A percentile compares a stretch with the other conserved stretches of the same genome.
phyloP scores from a whole-genome alignment of 2,888 invertebrate species.

The Chelonus formosanus region DNA sequence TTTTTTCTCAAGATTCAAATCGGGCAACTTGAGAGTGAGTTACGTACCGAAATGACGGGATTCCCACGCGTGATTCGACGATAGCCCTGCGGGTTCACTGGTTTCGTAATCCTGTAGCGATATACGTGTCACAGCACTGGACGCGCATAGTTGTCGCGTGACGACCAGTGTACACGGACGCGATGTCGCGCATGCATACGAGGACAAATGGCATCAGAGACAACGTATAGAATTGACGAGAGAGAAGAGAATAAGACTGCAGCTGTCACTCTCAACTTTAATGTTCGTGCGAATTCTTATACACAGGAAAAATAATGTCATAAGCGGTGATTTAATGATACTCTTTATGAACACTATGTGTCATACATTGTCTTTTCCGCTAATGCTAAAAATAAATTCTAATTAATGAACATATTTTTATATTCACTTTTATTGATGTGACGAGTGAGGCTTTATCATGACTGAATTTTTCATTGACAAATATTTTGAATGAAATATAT shows the following conservation, averaged over 20 bases:
- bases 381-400: too few species aligned
- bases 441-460: too few species aligned
- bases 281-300: slow-evolving; percentile 14
- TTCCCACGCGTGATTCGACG: slow-evolving; percentile 20
- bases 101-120: slow-evolving; percentile 9
- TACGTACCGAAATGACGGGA: slow-evolving; percentile 10
- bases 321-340: slow-evolving; percentile 3
- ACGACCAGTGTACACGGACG: slow-evolving; percentile 32
- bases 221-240: not conserved
- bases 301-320: slow-evolving; percentile 11
- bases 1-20: slow-evolving; percentile 11
- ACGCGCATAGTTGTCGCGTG: slow-evolving; percentile 45
- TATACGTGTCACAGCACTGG: slow-evolving; percentile 4
- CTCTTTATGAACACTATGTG: not conserved
- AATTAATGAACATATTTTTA: too few species aligned
- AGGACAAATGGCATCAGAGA: slow-evolving; percentile 8
- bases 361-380: too few species aligned
- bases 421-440: too few species aligned
- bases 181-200: slow-evolving; percentile 20
- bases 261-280: not conserved
- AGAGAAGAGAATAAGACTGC: not conserved
- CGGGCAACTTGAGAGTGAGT: not conserved
- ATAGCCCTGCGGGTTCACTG: too few species aligned
- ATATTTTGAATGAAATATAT: too few species aligned
- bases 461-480: too few species aligned